Conservation (phyloP, 2,888 invertebrate species). For the Mesorhabditis spiculigera region DNA sequence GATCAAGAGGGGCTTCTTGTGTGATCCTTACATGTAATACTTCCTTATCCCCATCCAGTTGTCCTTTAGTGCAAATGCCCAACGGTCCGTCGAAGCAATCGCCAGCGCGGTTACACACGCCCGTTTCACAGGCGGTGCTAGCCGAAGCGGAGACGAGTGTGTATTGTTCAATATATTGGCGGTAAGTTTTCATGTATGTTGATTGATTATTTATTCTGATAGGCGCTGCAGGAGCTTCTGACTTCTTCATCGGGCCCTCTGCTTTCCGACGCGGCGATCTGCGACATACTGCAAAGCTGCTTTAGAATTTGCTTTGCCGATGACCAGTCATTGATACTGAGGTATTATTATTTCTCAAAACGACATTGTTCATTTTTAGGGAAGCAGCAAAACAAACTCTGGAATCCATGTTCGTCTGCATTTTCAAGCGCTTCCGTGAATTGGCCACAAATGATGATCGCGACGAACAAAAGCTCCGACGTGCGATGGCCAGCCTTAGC, state of each 20-base stretch:
- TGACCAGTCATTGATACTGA: conserved; percentile 82
- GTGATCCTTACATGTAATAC: no score
- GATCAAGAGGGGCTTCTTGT: no score
- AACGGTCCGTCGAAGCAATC: conserved; percentile 82
- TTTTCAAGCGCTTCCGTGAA: no score
- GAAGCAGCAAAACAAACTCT: no score
- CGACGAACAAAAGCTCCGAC: no score
- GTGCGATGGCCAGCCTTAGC: no score
- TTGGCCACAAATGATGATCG: no score
- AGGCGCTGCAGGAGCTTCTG: conserved; percentile 82
- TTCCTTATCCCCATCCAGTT: no score
- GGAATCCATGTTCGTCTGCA: no score
- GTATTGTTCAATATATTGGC: conserved; percentile 93
- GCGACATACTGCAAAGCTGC: conserved; percentile 96
- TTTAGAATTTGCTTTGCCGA: conserved; percentile 83
- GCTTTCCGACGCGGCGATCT: conserved; percentile 88
- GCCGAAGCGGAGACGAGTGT: conserved; percentile 77
- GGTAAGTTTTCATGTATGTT: conserved; percentile 60
- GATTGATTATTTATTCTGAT: conserved; percentile 62
- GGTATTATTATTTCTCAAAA: conserved; percentile 64
- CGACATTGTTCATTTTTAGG: no score
- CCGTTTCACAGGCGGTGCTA: conserved; percentile 91
- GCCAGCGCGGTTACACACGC: conserved; percentile 97
- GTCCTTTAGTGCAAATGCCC: conserved; percentile 51
- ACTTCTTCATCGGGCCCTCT: conserved; percentile 82